Conservation (phyloP, 2,113 vertebrate species). For the Neogobius melanostomus region DNA sequence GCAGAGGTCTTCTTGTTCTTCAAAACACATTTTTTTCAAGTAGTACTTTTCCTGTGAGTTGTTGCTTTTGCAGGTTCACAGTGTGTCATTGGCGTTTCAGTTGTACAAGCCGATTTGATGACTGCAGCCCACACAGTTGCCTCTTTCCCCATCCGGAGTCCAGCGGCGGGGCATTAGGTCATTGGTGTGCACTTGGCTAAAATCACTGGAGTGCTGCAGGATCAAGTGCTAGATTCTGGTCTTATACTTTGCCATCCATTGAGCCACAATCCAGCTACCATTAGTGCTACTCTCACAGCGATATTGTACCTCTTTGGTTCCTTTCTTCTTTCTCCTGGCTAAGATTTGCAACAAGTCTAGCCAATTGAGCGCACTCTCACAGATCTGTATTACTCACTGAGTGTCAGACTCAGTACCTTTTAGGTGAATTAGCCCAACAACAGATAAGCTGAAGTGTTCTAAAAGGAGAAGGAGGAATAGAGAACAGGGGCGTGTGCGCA, state of each 20-base stretch:
- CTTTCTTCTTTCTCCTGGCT: slow-evolving; percentile 38
- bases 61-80: background rate
- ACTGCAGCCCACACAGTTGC: slow-evolving; percentile 16
- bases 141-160: slow-evolving; percentile 32
- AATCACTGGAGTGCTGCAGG: slow-evolving; percentile 47
- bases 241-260: slow-evolving; percentile 36
- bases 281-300: slow-evolving; percentile 49
- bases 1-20: background rate
- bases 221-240: slow-evolving; percentile 59
- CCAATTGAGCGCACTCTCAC: slow-evolving; percentile 50
- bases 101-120: slow-evolving; percentile 12
- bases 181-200: slow-evolving; percentile 42
- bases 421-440: slow-evolving; percentile 51
- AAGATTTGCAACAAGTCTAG: slow-evolving; percentile 34
- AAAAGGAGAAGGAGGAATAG: slow-evolving; percentile 39
- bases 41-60: background rate
- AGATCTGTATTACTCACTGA: slow-evolving; percentile 40
- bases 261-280: slow-evolving; percentile 57
- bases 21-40: background rate
- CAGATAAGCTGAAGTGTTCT: slow-evolving; percentile 32
- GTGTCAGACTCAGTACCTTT: slow-evolving; percentile 46
- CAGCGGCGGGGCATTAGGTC: slow-evolving; percentile 41
- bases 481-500: slow-evolving; percentile 10
- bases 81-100: background rate
- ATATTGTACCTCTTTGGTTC: slow-evolving; percentile 39